A percentile compares a stretch with the other conserved stretches of the same genome.
These are phyloP conservation scores for Chrysochloris asiatica DNA, from an alignment of 2,113 vertebrate species.

Conservation along the genomic window DNA sequence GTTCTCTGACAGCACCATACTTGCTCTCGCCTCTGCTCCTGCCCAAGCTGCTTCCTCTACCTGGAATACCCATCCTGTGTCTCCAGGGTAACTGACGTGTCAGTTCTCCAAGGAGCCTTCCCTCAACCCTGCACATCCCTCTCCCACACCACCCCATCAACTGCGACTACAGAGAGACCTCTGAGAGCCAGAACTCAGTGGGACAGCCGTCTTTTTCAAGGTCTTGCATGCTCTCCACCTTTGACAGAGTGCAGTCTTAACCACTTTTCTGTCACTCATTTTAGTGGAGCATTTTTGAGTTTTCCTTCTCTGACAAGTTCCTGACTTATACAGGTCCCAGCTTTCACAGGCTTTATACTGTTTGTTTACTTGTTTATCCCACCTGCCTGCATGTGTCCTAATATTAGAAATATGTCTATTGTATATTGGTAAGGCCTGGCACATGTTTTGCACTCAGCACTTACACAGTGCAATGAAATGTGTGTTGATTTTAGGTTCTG, in stretches of 20 bases:
- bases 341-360: background rate
- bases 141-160: background rate
- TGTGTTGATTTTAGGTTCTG: background rate
- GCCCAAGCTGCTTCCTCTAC: background rate
- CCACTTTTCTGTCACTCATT: background rate
- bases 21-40: background rate
- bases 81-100: background rate
- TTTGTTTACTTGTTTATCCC: background rate
- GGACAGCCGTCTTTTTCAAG: background rate
- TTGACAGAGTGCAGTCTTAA: background rate
- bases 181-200: background rate
- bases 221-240: background rate
- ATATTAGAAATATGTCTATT: background rate
- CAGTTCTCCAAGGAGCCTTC: background rate
- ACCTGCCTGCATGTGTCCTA: background rate
- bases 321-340: background rate
- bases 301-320: background rate
- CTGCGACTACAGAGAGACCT: background rate
- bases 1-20: background rate
- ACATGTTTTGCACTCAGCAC: background rate
- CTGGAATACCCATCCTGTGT: background rate
- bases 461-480: background rate
- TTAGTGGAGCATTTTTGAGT: background rate
- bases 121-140: background rate
- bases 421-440: background rate